A percentile compares a stretch with the other conserved stretches of the same genome.
These are phyloP conservation scores for Erannis defoliaria DNA, from an alignment of 2,888 invertebrate species.

Conservation along the genomic window DNA sequence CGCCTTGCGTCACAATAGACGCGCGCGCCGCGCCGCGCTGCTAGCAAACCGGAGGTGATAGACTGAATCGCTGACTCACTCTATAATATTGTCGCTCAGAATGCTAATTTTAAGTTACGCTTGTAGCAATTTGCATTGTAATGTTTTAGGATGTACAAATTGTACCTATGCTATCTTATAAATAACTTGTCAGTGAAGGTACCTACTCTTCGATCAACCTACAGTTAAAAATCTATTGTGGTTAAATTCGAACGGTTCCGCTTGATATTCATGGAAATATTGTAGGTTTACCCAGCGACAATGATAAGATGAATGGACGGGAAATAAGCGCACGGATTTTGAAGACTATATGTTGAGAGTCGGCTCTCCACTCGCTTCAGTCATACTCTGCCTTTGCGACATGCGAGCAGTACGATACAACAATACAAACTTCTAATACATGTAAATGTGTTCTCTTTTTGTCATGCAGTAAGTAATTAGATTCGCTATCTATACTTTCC, in stretches of 20 bases:
- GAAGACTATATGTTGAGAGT: no score
- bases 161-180: constrained; percentile 19
- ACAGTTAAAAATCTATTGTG: constrained; percentile 33
- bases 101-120: constrained; percentile 83
- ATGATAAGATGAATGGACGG: neutral
- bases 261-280: constrained; percentile 39
- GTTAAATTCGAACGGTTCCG: constrained; percentile 31
- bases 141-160: constrained; percentile 69
- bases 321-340: no score
- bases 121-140: constrained; percentile 84
- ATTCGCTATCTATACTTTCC: no score
- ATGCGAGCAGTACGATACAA: no score
- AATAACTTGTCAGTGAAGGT: constrained; percentile 27
- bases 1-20: constrained; percentile 68
- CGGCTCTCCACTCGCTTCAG: no score
- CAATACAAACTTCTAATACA: no score
- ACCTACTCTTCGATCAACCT: constrained; percentile 24
- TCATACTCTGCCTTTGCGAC: no score
- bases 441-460: no score
- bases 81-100: constrained; percentile 80
- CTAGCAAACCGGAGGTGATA: constrained; percentile 70
- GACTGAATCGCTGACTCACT: constrained; percentile 80
- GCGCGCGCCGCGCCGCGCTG: no score
- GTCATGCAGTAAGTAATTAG: no score
- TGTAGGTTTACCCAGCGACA: neutral